Evolutionary conservation across 2,888 invertebrate species (phyloP).

Genomic region (Chromoteleia sp.): DNA sequence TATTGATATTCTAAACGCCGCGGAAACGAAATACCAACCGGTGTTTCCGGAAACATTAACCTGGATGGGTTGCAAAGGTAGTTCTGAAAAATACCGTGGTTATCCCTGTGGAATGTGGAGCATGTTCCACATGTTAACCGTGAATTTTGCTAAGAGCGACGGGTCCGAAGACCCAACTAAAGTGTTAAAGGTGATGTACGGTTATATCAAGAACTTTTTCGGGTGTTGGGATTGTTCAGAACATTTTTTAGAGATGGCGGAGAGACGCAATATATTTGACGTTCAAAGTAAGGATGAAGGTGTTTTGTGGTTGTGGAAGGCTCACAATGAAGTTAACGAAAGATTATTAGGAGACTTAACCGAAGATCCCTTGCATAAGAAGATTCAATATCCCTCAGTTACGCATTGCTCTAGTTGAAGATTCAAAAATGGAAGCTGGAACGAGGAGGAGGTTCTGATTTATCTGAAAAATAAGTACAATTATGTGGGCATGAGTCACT

Average conservation of each 20-base stretch:
- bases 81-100: constrained; percentile 90
- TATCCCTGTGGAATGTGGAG: constrained; percentile 98
- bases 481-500: constrained; percentile 74
- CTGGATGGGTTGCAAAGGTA: constrained; percentile 95
- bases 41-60: constrained; percentile 85
- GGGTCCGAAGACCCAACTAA: constrained; percentile 86
- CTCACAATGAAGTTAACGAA: constrained; percentile 96
- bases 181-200: constrained; percentile 93
- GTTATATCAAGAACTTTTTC: constrained; percentile 96
- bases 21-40: constrained; percentile 86
- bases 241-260: constrained; percentile 95
- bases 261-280: constrained; percentile 88
- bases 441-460: constrained; percentile 87
- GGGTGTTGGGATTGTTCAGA: constrained; percentile 95
- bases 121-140: constrained; percentile 95
- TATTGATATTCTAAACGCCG: constrained; percentile 86
- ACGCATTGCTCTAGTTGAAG: constrained; percentile 90
- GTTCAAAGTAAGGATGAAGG: constrained; percentile 90
- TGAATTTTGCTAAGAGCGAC: constrained; percentile 85
- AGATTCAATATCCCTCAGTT: constrained; percentile 93
- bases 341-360: constrained; percentile 93
- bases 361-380: constrained; percentile 96
- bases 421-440: constrained; percentile 87
- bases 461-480: constrained; percentile 87
- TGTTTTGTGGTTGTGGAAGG: constrained; percentile 96